Conservation (phyloP, 2,113 vertebrate species). For the Synchiropus splendidus region DNA sequence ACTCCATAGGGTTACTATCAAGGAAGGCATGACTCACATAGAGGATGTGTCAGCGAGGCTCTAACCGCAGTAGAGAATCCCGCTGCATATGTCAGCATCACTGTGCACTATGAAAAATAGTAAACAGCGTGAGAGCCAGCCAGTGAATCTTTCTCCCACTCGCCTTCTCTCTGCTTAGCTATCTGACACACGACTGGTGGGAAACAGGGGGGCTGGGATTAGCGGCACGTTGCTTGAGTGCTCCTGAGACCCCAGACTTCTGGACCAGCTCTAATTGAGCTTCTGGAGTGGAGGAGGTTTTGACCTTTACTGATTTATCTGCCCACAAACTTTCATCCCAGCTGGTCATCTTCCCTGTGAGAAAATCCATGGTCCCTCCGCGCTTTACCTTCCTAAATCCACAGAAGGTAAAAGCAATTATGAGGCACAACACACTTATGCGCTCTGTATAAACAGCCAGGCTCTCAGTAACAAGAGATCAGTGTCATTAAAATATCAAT, state of each 20-base stretch:
- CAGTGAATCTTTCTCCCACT: slow-evolving; percentile 39
- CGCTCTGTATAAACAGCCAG: too few relatives aligned
- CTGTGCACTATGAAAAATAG: slow-evolving; percentile 17
- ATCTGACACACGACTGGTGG: slow-evolving; percentile 22
- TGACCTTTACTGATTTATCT: slow-evolving; percentile 46
- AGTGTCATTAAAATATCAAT: too few relatives aligned
- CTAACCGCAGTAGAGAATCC: slow-evolving; percentile 32
- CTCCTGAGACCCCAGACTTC: slow-evolving; percentile 8
- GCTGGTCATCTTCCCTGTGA: slow-evolving; percentile 10
- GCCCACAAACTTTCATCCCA: slow-evolving; percentile 19
- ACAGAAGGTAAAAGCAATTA: slow-evolving; percentile 6
- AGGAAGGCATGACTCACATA: slow-evolving; percentile 30
- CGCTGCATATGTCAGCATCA: slow-evolving; percentile 24
- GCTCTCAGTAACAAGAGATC: too few relatives aligned
- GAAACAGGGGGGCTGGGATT: slow-evolving; percentile 29
- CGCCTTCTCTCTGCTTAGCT: slow-evolving; percentile 11
- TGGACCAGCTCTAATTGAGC: slow-evolving; percentile 23
- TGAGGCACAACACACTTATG: background rate
- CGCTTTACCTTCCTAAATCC: background rate
- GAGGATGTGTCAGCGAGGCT: slow-evolving; percentile 23
- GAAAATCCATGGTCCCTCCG: slow-evolving; percentile 2
- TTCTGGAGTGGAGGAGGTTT: slow-evolving; percentile 15
- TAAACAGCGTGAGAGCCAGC: slow-evolving; percentile 30
- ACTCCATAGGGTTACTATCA: slow-evolving; percentile 20
- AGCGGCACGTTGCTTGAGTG: slow-evolving; percentile 1